Base-by-base conservation (phyloP, 2,888 invertebrate species). In the Antheraea assamensis region DNA sequence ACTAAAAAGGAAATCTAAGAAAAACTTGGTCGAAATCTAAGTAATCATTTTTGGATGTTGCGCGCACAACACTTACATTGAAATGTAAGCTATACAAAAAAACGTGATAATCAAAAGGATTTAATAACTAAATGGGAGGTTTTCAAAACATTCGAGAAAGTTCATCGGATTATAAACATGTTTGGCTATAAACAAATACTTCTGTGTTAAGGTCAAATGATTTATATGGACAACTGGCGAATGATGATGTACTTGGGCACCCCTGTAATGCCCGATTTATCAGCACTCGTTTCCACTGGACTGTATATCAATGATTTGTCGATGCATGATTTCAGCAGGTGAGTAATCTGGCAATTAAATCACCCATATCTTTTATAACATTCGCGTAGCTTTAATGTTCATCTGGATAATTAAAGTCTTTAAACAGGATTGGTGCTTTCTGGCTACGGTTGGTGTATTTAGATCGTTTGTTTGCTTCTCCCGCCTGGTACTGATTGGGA, bases 241-340 rank as follows among this genome's bases (percentile, higher is more conserved):
- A 98, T 98, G 97, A 98, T 99, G 95, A 98, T 99, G 96, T 99
- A 99, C 87, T 95, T 99, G 72, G 99, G 98, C 13, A 98, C 99
- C 0, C 99, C 99, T 0, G 98, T 99, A 52, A 98, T 99, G 98
- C 98, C 98, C 0, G 98, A 99, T 89, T 94, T 99, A 71, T 97
- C 98, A n/a, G 97, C 98, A 0, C 96, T 99, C 82, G 97, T 99
- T 76, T 97, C 97, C 70, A 98, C 98, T 0, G 99, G 99, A 0
- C 96, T 99, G 0, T 99, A 98, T 88, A 99, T 99, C 87, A 99
- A 99, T 87, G 99, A 99, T 92, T 95, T 99, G 72, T 99, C 99
- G n/a, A 98, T 99, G 97, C 99, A 99, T 86, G 99, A 99, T 88
- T 99, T 99, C 80, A 99, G 99, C 95, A 96, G 99, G 98, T 97